These are phyloP conservation scores for Ptyas mucosa DNA, from an alignment of 2,113 vertebrate genomes.

Conservation along the genomic window DNA sequence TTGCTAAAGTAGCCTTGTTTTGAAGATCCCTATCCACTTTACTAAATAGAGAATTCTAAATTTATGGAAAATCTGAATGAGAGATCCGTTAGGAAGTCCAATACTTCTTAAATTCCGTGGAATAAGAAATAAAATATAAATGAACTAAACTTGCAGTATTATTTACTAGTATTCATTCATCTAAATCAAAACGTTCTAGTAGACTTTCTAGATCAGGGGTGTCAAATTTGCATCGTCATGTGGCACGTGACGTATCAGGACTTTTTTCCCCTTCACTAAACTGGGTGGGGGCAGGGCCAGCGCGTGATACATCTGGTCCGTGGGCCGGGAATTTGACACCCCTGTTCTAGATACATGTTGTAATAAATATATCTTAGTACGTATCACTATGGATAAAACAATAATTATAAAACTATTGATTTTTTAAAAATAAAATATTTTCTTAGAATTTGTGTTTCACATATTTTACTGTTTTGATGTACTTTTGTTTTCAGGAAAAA, in stretches of 20 bases:
- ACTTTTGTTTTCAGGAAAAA: conserved; percentile 83
- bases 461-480: conserved; percentile 8
- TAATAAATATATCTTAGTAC: not conserved
- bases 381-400: not conserved
- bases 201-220: not conserved
- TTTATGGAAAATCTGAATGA: not conserved
- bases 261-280: too few species aligned
- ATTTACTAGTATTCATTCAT: not conserved
- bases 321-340: too few species aligned
- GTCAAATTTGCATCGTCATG: too few species aligned
- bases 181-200: not conserved
- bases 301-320: rapidly evolving
- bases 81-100: not conserved
- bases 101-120: not conserved
- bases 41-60: not conserved
- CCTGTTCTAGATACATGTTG: not conserved
- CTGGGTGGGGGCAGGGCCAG: too few species aligned
- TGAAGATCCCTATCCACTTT: not conserved
- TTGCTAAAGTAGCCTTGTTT: not conserved
- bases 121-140: not conserved
- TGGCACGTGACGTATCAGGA: too few species aligned
- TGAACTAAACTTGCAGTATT: not conserved
- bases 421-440: not conserved
- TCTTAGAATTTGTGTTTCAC: not conserved
- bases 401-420: not conserved